Evolutionary conservation across 1,140 invertebrate species (phyloP), one percentile per base, ranked within the genome.

Genomic region (Philopotamus ludificatus): DNA sequence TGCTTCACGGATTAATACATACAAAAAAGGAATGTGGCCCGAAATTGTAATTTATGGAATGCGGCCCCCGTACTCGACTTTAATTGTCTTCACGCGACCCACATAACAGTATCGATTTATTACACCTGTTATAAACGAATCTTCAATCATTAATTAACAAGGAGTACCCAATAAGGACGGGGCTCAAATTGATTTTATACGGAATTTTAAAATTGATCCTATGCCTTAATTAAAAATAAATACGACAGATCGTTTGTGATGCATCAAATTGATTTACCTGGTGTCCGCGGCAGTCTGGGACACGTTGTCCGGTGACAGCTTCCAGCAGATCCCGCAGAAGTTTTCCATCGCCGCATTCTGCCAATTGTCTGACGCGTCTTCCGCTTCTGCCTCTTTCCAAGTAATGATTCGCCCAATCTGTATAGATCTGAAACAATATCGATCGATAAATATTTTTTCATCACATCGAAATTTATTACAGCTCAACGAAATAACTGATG

Each of bases 321-420:
- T 97, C 93, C 67, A 98, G 89, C 72, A 98, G 89, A 73, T 97
- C 93, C 4, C 93, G 91, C 53, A 97, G 82, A 2, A 97, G 82
- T 4, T 95, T 86, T 9, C 94, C 95, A 84, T 97, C 95, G 10
- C 89, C 88, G 73, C 96, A 89, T 77, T 97, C 95, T 49, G 94
- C 93, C 25, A 98, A 84, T 76, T 93, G 91, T 60, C 85, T 85
- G 59, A 95, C 93, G 68, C 90, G 86, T 61, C 88, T 86, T 70
- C 93, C 92, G 63, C 88, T 92, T 58, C 90, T 85, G 28, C 89
- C 89, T 74, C 94, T 92, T 77, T 97, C 94, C 82, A 98, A 78
- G 77, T 98, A 98, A 74, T 97, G 94, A 80, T 98, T 98, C 21
- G 94, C 94, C 95, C 95, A 98, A 78, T 97, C 94, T 21, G 94